Conservation (phyloP, 2,797 vertebrate species). For the Ceyx erithaca region DNA sequence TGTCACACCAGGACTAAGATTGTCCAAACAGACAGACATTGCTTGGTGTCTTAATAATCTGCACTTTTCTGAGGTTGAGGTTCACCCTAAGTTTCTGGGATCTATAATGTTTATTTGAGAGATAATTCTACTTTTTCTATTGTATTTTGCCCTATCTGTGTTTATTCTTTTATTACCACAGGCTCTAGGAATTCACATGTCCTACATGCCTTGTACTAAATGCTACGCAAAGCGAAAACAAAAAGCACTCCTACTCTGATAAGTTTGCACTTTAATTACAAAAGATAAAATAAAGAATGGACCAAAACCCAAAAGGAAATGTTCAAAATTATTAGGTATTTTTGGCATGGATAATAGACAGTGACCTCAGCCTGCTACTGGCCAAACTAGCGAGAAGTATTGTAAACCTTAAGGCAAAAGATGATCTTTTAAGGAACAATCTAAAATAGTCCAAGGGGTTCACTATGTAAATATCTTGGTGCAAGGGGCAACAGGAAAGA, state of each 20-base stretch:
- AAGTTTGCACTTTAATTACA: constrained; percentile 7
- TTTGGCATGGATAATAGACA: background rate
- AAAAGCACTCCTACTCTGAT: background rate
- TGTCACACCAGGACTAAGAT: background rate
- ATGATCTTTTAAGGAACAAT: background rate
- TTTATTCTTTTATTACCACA: background rate
- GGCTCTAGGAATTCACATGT: background rate
- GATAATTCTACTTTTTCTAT: background rate
- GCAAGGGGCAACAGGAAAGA: background rate
- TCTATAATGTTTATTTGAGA: background rate
- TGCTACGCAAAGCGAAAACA: background rate
- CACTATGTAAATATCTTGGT: background rate
- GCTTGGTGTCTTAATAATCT: background rate
- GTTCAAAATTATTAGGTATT: background rate
- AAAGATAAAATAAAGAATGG: background rate
- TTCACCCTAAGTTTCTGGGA: background rate
- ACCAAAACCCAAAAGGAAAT: background rate
- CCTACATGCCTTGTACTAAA: background rate
- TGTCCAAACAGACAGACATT: background rate
- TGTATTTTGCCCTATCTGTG: background rate
- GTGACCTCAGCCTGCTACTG: background rate
- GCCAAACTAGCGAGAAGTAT: background rate
- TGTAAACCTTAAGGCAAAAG: background rate
- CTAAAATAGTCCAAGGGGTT: background rate
- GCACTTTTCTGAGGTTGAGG: background rate